Conservation (phyloP, 2,888 invertebrate genomes). For the Xestia rhomboidea region DNA sequence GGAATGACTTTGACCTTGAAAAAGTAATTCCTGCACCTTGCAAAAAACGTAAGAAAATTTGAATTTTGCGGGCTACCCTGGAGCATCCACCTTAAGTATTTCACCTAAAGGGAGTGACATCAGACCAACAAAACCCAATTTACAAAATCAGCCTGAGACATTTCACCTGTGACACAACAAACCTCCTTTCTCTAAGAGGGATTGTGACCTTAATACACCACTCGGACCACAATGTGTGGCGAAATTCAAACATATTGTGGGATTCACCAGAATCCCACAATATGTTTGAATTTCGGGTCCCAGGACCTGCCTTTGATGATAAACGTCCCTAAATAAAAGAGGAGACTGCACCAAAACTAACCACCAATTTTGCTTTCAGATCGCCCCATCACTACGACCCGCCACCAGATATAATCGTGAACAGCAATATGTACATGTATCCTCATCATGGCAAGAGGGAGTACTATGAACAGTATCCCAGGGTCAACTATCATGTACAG, state of each 20-base stretch:
- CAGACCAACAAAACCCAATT: background rate
- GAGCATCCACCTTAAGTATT: too few species aligned
- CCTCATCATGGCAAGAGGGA: constrained; percentile 84
- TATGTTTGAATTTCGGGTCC: too few species aligned
- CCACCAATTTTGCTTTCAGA: constrained; percentile 68
- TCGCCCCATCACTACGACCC: constrained; percentile 88
- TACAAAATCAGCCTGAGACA: background rate
- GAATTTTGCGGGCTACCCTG: too few species aligned
- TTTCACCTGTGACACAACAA: background rate
- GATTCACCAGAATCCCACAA: too few species aligned
- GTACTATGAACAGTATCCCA: constrained; percentile 86
- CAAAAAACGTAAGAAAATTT: too few species aligned
- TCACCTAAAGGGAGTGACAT: background rate
- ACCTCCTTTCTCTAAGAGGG: background rate
- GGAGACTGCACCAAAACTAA: constrained; percentile 19
- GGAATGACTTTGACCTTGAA: too few species aligned
- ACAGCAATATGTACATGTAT: constrained; percentile 87
- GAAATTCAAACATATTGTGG: too few species aligned
- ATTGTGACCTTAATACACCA: background rate
- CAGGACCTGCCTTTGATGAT: background rate
- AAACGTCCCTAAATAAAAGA: background rate
- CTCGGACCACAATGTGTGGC: background rate
- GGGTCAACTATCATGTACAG: constrained; percentile 77
- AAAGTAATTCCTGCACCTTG: too few species aligned
- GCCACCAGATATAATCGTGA: constrained; percentile 82